phyloP scores from a whole-genome alignment of 2,113 vertebrate genomes.

The Amblyornis subalaris region DNA sequence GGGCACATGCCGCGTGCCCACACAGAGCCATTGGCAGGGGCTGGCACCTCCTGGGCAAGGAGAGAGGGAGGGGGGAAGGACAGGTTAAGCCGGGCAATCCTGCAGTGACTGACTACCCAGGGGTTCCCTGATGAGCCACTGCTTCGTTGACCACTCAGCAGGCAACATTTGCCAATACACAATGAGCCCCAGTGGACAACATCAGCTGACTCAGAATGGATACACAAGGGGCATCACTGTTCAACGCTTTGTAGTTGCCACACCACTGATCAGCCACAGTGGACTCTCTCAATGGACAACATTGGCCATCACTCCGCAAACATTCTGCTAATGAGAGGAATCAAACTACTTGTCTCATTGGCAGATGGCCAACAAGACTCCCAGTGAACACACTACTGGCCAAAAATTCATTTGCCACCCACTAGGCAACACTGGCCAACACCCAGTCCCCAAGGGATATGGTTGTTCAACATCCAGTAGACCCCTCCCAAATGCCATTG shows the following conservation, averaged over 20 bases:
- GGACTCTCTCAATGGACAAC: not conserved
- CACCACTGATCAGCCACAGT: not conserved
- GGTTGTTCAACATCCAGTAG: not conserved
- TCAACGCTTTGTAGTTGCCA: not conserved
- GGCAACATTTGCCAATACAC: not conserved
- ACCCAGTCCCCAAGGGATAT: not conserved
- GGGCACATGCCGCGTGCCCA: slow-evolving; percentile 69
- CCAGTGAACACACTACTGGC: not conserved
- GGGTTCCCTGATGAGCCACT: not conserved
- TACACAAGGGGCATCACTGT: not conserved
- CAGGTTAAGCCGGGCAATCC: not conserved
- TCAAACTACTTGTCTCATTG: not conserved
- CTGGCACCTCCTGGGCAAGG: slow-evolving; percentile 62
- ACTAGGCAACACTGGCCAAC: not conserved
- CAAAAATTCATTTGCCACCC: not conserved
- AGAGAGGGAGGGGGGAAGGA: not conserved
- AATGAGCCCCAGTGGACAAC: not conserved
- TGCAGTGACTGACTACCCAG: not conserved
- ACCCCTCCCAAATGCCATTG: not conserved
- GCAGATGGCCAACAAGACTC: not conserved
- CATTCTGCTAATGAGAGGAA: not conserved
- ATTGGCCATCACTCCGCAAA: not conserved
- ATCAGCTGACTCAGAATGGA: not conserved
- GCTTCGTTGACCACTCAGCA: not conserved
- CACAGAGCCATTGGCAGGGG: slow-evolving; percentile 69